Evolutionary conservation across 2,888 invertebrate genomes (phyloP).

Genomic region (Flabesymbios commensalis): DNA sequence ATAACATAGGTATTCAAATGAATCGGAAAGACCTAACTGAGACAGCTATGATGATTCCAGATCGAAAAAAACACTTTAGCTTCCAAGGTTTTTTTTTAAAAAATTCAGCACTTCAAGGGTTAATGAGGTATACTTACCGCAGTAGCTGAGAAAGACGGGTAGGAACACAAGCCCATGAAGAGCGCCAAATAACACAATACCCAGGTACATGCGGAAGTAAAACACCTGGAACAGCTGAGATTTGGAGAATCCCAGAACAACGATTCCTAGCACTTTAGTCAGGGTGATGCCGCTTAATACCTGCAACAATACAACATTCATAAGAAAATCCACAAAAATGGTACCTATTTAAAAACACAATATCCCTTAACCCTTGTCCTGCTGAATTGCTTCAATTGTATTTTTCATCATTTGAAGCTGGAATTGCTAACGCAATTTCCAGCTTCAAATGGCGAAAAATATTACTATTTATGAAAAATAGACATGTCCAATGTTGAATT

Average conservation of each 20-base stretch:
- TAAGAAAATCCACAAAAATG: too few relatives aligned
- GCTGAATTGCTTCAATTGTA: background rate
- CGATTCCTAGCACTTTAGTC: constrained; percentile 96
- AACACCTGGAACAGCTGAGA: constrained; percentile 94
- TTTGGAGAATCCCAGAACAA: constrained; percentile 94
- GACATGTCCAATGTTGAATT: too few relatives aligned
- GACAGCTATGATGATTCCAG: too few relatives aligned
- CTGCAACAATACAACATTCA: constrained; percentile 58
- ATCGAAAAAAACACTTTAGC: too few relatives aligned
- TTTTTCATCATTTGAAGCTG: background rate
- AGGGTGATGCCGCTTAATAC: constrained; percentile 96
- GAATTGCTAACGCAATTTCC: background rate
- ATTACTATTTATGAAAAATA: too few relatives aligned
- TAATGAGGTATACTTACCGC: constrained; percentile 75
- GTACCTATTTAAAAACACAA: too few relatives aligned
- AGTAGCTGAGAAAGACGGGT: constrained; percentile 94
- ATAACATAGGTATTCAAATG: too few relatives aligned
- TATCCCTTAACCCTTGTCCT: too few relatives aligned
- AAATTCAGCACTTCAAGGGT: too few relatives aligned
- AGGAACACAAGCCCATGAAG: constrained; percentile 96
- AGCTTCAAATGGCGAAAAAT: too few relatives aligned
- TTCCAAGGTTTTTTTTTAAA: too few relatives aligned
- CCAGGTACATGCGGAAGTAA: constrained; percentile 97
- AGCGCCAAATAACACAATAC: constrained; percentile 95
- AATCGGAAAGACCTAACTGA: too few relatives aligned